Conservation (phyloP, 2,888 invertebrate genomes). For the Andrena fulva region DNA sequence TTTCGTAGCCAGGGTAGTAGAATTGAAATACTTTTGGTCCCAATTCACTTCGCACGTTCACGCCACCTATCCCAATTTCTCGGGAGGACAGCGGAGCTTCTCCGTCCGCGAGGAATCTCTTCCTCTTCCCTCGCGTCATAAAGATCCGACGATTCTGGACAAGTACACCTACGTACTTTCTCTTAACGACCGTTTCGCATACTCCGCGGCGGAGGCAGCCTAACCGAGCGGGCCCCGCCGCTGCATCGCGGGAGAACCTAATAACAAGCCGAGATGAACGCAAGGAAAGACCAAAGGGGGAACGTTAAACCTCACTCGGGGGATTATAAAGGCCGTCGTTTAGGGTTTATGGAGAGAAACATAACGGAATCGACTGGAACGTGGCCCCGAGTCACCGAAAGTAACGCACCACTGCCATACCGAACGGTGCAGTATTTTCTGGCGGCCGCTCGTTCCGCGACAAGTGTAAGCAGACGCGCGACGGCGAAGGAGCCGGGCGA, state of each 20-base stretch:
- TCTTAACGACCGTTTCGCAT: slow-evolving; percentile 57
- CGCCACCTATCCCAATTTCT: not conserved
- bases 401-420: slow-evolving; percentile 18
- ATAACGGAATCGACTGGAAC: slow-evolving; percentile 65
- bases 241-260: slow-evolving; percentile 35
- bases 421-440: slow-evolving; percentile 43
- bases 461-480: slow-evolving; percentile 1
- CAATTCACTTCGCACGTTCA: not conserved
- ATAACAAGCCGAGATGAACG: slow-evolving; percentile 48
- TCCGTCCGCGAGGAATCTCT: slow-evolving; percentile 10
- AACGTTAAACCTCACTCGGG: slow-evolving; percentile 29
- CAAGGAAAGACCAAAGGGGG: slow-evolving; percentile 27
- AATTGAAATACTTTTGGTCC: not conserved
- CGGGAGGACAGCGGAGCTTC: not conserved
- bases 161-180: slow-evolving; percentile 62
- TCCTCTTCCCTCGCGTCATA: slow-evolving; percentile 22
- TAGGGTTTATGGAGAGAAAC: slow-evolving; percentile 64
- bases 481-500: not conserved
- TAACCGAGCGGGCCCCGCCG: slow-evolving; percentile 27
- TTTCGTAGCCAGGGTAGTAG: not conserved
- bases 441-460: slow-evolving; percentile 42
- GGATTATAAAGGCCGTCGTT: slow-evolving; percentile 60
- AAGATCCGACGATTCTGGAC: slow-evolving; percentile 55
- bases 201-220: slow-evolving; percentile 38
- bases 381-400: slow-evolving; percentile 45